Percentiles rank a stretch among this genome's conserved stretches.
phyloP scores from a whole-genome alignment of 1,140 invertebrate genomes.

The Ceratosolen fusciceps region DNA sequence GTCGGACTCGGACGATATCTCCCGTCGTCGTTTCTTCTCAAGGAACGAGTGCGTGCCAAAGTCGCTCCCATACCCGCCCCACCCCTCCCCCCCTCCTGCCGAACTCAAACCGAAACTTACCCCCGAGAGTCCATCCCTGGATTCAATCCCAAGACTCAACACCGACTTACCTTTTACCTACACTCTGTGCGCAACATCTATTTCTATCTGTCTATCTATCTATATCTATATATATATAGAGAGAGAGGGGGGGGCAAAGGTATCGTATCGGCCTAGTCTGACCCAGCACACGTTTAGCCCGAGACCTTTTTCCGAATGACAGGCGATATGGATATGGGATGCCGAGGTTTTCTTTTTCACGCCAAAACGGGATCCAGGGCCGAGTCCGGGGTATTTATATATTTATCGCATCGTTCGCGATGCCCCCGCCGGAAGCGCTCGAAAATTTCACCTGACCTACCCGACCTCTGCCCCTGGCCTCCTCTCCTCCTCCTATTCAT shows the following conservation, averaged over 20 bases:
- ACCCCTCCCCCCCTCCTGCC: background rate
- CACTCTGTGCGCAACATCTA: too few species aligned
- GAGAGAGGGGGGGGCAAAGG: background rate
- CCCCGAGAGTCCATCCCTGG: too few species aligned
- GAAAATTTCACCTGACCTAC: too few species aligned
- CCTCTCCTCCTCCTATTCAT: too few species aligned
- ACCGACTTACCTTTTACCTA: too few species aligned
- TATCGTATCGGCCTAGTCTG: too few species aligned
- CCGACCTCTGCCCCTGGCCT: too few species aligned
- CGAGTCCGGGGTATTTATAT: background rate
- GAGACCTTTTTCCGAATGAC: background rate
- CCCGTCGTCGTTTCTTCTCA: constrained; percentile 43
- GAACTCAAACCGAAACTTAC: too few species aligned
- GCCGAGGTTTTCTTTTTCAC: background rate
- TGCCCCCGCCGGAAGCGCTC: background rate
- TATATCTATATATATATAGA: too few species aligned
- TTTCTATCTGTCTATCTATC: too few species aligned
- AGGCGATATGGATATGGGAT: background rate
- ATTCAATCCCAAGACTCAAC: too few species aligned
- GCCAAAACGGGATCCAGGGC: too few species aligned
- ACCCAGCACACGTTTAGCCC: background rate
- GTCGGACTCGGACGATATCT: constrained; percentile 26
- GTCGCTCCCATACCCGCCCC: constrained; percentile 35
- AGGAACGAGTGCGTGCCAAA: constrained; percentile 57
- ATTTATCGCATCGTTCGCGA: background rate